phyloP scores from a whole-genome alignment of 1,140 invertebrate genomes.

The Ceratina japonica region DNA sequence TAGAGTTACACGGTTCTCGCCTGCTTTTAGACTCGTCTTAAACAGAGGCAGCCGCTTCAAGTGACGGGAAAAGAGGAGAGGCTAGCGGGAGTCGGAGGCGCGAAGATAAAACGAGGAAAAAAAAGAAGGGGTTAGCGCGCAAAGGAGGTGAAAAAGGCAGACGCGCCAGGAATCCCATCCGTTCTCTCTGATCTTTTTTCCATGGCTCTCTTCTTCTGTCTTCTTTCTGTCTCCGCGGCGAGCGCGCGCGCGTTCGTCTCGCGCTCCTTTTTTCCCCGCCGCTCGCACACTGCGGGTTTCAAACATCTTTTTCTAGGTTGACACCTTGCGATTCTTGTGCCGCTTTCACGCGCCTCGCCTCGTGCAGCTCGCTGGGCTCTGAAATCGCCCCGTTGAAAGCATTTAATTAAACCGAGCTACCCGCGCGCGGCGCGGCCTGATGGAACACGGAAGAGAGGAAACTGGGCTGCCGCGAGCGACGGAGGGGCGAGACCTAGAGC shows the following conservation, averaged over 20 bases:
- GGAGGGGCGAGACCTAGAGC: background rate
- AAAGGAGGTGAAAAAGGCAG: slow-evolving; percentile 36
- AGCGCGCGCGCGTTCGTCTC: slow-evolving; percentile 27
- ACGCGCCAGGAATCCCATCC: slow-evolving; percentile 33
- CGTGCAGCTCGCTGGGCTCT: slow-evolving; percentile 33
- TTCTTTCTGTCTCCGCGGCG: slow-evolving; percentile 17
- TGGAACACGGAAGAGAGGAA: slow-evolving; percentile 39
- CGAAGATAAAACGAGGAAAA: slow-evolving; percentile 11
- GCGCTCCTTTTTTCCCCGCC: background rate
- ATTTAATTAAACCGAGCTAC: slow-evolving; percentile 56
- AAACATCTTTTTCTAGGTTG: slow-evolving; percentile 57
- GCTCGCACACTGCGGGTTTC: slow-evolving; percentile 24
- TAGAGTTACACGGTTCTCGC: slow-evolving; percentile 53
- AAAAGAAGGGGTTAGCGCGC: slow-evolving; percentile 27
- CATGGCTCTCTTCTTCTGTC: background rate
- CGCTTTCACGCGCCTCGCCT: slow-evolving; percentile 36
- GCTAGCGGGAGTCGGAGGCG: slow-evolving; percentile 9
- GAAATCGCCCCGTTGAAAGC: slow-evolving; percentile 55
- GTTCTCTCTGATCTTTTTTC: slow-evolving; percentile 41
- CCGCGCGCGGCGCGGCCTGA: slow-evolving; percentile 5
- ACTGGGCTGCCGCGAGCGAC: slow-evolving; percentile 24
- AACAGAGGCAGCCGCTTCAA: slow-evolving; percentile 42
- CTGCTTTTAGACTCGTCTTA: slow-evolving; percentile 44
- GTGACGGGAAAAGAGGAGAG: slow-evolving; percentile 32
- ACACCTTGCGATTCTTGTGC: slow-evolving; percentile 56